Base-by-base conservation (phyloP, 2,113 vertebrate genomes). In the Canis aureus region DNA sequence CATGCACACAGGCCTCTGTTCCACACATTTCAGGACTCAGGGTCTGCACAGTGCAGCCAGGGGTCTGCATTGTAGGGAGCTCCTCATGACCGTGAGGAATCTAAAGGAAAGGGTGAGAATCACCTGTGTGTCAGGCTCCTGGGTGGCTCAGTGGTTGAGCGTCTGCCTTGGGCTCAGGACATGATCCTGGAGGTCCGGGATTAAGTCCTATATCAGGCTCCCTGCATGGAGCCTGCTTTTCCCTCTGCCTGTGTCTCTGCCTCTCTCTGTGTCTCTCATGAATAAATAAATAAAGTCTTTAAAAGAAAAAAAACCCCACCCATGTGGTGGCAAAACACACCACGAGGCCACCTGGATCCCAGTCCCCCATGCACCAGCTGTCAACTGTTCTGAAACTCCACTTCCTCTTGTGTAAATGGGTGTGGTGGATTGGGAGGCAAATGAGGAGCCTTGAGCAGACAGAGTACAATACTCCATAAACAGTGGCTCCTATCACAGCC, bases 401-500 rank as follows among this genome's bases (percentile, higher is more conserved):
- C 25, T 22, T 62, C 32, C 38, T 53, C 73, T 32, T 5, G 23
- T 69, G 32, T 13, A 38, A 38, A 53, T 1, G 23, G 60, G 35
- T 12, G 10, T 71, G 53, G 38, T 1, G 17, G 3, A n/a, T 20
- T 32, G 29, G 60, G n/a, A 38, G 73, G 38, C 17, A 10, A 53
- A 51, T 1, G 53, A 71, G 62, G 32, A 10, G 69, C 25, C 4
- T 0, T 0, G 57, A 64, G 66, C 53, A 25, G 25, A 62, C 38
- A 8, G 17, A 67, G 29, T 38, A 62, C 53, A 27, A 11, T 5
- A 7, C 16, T 66, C 87, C n/a, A 19, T 5, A 55, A 16, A n/a
- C 15, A 0, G 82, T 2, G 25, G 43, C 13, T 25, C 3, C 0
- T 4, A 4, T 19, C 4, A 69, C 23, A 35, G 11, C 9, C 11